Conservation (phyloP, 2,888 invertebrate genomes). For the Plagodis dolabraria region DNA sequence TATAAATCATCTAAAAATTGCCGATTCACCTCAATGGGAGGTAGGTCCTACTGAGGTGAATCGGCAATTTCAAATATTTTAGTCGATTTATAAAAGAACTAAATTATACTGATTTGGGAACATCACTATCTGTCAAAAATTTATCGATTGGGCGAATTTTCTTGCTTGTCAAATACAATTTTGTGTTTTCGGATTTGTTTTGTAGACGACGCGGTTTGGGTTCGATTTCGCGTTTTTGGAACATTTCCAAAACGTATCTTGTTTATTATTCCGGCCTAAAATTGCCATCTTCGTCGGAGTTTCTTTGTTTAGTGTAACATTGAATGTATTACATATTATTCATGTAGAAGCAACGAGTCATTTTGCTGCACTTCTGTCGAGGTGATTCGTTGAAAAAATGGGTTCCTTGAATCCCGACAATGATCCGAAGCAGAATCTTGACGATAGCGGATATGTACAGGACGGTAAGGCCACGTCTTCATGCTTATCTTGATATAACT, state of each 20-base stretch:
- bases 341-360: slow-evolving; percentile 36
- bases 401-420: slow-evolving; percentile 51
- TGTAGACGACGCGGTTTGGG: slow-evolving; percentile 6
- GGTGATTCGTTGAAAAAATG: slow-evolving; percentile 51
- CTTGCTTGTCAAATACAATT: slow-evolving; percentile 2
- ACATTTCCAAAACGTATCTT: slow-evolving; percentile 55
- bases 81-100: not conserved
- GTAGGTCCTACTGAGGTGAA: no score
- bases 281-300: slow-evolving; percentile 45
- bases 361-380: slow-evolving; percentile 16
- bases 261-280: slow-evolving; percentile 50
- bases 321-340: slow-evolving; percentile 34
- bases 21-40: no score
- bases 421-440: slow-evolving; percentile 51
- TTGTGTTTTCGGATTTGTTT: slow-evolving; percentile 3
- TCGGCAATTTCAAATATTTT: not conserved
- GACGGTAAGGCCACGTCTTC: slow-evolving; percentile 51
- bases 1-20: no score
- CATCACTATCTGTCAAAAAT: slow-evolving; percentile 1
- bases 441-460: slow-evolving; percentile 64
- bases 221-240: slow-evolving; percentile 48
- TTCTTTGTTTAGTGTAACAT: slow-evolving; percentile 57
- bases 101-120: not conserved
- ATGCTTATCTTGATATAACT: not conserved
- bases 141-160: slow-evolving; percentile 4